Percentiles rank a stretch among this genome's conserved stretches.
These are phyloP conservation scores for Corydoras maculifer DNA, from an alignment of 2,113 vertebrate species.

Conservation along the genomic window DNA sequence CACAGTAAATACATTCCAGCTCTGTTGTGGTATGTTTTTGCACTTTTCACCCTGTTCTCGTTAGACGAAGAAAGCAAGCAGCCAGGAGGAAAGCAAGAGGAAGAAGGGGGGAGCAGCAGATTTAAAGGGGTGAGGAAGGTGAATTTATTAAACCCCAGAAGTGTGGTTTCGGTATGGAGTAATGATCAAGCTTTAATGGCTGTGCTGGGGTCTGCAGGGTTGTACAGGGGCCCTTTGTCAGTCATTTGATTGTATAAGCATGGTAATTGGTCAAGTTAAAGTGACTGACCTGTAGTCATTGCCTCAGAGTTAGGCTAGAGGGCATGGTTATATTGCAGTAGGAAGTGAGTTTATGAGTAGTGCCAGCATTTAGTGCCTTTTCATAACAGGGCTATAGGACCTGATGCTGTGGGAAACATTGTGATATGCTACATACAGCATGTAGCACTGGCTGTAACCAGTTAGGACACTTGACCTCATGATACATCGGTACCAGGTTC, in stretches of 20 bases:
- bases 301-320: slow-evolving; percentile 29
- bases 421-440: slow-evolving; percentile 22
- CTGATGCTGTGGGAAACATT: slow-evolving; percentile 32
- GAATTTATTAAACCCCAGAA: slow-evolving; percentile 49
- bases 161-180: slow-evolving; percentile 43
- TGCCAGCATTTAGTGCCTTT: slow-evolving; percentile 31
- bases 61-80: slow-evolving; percentile 40
- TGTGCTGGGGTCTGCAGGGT: slow-evolving; percentile 22
- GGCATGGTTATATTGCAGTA: slow-evolving; percentile 34
- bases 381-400: slow-evolving; percentile 22
- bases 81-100: slow-evolving; percentile 8
- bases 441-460: slow-evolving; percentile 21
- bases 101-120: slow-evolving; percentile 18
- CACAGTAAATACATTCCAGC: slow-evolving; percentile 51
- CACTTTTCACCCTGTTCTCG: slow-evolving; percentile 54
- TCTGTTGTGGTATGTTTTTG: slow-evolving; percentile 55
- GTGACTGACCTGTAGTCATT: slow-evolving; percentile 37
- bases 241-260: slow-evolving; percentile 34
- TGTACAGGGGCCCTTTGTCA: slow-evolving; percentile 30
- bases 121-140: slow-evolving; percentile 43
- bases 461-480: slow-evolving; percentile 28
- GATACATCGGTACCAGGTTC: slow-evolving; percentile 23
- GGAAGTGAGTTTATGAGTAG: slow-evolving; percentile 37
- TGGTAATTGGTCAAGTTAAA: slow-evolving; percentile 42
- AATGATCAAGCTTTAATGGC: slow-evolving; percentile 46